phyloP scores from a whole-genome alignment of 2,888 invertebrate genomes.

The Coelinius sp. region DNA sequence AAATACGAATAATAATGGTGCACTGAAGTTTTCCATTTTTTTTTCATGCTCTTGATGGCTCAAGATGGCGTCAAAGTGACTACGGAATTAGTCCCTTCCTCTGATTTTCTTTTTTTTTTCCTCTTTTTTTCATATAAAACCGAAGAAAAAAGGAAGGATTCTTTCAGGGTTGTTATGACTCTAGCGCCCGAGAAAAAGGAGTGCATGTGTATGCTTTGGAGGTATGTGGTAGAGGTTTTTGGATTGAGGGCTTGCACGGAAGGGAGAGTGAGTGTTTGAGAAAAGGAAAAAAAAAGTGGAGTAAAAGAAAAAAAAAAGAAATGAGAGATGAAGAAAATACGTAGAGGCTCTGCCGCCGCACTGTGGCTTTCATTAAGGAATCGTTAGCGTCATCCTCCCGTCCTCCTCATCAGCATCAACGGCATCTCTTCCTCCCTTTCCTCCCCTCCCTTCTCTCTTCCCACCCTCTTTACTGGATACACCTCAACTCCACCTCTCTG shows the following conservation, averaged over 20 bases:
- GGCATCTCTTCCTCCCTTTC: conserved; percentile 27
- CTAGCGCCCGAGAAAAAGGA: conserved; percentile 25
- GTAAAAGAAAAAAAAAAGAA: conserved; percentile 23
- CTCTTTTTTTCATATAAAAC: background rate
- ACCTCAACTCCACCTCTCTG: conserved; percentile 38
- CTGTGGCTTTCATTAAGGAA: conserved; percentile 64
- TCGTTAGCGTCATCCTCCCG: conserved; percentile 59
- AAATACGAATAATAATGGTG: conserved; percentile 5
- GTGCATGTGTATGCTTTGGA: conserved; percentile 23
- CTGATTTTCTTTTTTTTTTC: background rate
- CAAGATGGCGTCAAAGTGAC: conserved; percentile 27
- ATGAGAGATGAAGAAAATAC: conserved; percentile 31
- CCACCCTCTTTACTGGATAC: background rate
- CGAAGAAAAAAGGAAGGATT: conserved; percentile 30
- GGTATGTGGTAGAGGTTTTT: conserved; percentile 4
- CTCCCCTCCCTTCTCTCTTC: conserved; percentile 14
- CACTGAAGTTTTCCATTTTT: conserved; percentile 13
- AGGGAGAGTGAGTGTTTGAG: conserved; percentile 4
- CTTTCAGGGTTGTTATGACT: conserved; percentile 31
- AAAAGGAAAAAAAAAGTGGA: conserved; percentile 3
- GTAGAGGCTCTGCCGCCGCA: conserved; percentile 43
- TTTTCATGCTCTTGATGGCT: conserved; percentile 19
- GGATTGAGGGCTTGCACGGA: conserved; percentile 22
- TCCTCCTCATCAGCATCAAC: conserved; percentile 59
- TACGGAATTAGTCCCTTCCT: conserved; percentile 26